Evolutionary conservation across 2,113 vertebrate genomes (phyloP), one percentile per base, ranked within the genome.

Genomic region (Siphamia tubifer): DNA sequence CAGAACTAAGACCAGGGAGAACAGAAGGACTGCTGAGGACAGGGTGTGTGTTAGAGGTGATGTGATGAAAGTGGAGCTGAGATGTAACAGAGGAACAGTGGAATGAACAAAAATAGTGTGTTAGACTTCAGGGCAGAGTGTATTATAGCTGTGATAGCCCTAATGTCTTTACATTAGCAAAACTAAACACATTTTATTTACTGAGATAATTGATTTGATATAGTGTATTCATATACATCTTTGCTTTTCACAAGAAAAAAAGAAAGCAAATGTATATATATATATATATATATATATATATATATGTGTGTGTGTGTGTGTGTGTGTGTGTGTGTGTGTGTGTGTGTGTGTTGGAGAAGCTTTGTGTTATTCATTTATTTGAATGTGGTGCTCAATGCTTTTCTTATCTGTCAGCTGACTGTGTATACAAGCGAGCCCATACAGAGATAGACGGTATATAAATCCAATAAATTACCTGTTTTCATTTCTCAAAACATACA

Each of bases 21-120:
- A 25, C 21, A 63, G 20, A 20, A 38, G 28, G 38, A 47, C 35
- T 62, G 44, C 60, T 36, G 54, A 65, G 47, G 21, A 32, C 53
- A 38, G 32, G 47, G 42, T 28, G n/a, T 60, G 25, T 64, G 47
- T 61, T 30, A 13, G 39, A 32, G 40, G 15, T 38, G 72, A 25
- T 49, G 35, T 54, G 15, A 15, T 36, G 27, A 34, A 17, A 52
- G 31, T n/a, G 21, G 34, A 54, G 45, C 1, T 17, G 25, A 60
- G 32, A 52, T 24, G 30, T 2, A 6, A 11, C 9, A 45, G 31
- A 47, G 34, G 19, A 27, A 23, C 35, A 19, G 43, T 24, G 36
- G 21, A 39, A 60, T 16, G 8, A 40, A 19, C 43, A 13, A 31
- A 34, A 13, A 25, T 35, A 43, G 34, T 45, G 20, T 40, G 28